Evolutionary conservation across 2,797 vertebrate species (phyloP).

Genomic region (Pelochelys cantorii): DNA sequence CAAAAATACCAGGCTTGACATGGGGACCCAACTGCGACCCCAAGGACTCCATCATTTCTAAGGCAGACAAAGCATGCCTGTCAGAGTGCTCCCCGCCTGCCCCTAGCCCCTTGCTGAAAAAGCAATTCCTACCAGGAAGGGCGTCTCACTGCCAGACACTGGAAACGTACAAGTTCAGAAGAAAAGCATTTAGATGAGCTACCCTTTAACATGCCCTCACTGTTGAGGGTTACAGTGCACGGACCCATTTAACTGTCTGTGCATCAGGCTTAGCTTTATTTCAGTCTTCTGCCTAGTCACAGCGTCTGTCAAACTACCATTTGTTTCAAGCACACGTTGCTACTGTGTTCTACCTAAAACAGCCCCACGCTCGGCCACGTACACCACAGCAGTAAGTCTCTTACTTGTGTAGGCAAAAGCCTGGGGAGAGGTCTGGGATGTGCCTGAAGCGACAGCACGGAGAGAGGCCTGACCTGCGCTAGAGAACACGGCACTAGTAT

Average conservation of each 20-base stretch:
- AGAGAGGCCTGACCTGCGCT: background rate
- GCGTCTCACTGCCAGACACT: background rate
- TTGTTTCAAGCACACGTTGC: background rate
- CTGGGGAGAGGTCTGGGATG: background rate
- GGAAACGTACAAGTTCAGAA: background rate
- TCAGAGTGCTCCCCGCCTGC: background rate
- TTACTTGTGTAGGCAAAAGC: background rate
- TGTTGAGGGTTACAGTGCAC: background rate
- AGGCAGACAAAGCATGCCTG: background rate
- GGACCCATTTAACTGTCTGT: background rate
- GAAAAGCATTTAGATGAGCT: background rate
- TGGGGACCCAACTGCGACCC: background rate
- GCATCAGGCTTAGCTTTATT: background rate
- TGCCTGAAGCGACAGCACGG: background rate
- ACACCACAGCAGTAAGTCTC: background rate
- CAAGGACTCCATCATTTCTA: background rate
- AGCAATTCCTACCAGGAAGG: background rate
- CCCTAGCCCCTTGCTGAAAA: background rate
- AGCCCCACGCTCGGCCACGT: background rate
- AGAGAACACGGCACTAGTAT: background rate
- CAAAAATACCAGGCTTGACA: background rate
- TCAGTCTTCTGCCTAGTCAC: background rate
- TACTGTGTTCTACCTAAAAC: background rate
- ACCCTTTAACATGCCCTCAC: background rate
- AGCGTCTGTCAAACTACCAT: too few relatives aligned